Evolutionary conservation across 2,113 vertebrate genomes (phyloP), one percentile per base, ranked within the genome.

Genomic region (Ageneiosus marmoratus): DNA sequence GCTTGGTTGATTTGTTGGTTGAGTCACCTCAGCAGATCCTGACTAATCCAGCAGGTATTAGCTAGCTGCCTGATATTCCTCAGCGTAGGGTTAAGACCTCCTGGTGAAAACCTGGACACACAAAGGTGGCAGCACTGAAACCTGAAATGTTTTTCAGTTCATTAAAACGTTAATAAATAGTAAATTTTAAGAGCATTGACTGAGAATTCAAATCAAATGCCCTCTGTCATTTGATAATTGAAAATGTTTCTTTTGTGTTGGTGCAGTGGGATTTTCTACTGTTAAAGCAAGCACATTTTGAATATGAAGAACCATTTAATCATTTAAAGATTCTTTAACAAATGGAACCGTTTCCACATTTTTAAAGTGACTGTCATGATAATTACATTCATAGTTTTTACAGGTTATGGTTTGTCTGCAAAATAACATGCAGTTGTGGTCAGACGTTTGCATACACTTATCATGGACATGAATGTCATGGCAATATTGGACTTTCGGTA

Each of bases 41-140:
- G 11, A 10, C 5, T 88, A 88, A 88, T 84, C 85, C 65, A 37
- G 62, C 27, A 79, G 73, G 80, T 55, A 82, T 83, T 62, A 88
- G 83, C 55, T 15, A 50, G 20, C 83, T 79, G 69, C 62, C 77
- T 41, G 85, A 65, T 80, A 86, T 82, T 80, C 63, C 69, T 46
- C 75, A 70, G 56, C 74, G 50, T 75, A 69, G 32, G 37, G 63
- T 58, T 32, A 56, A 41, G 48, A 58, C 53, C 74, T 46, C 65
- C 29, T 75, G 58, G n/a, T 29, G 20, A 67, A 44, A 16, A 32
- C 20, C 13, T 41, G 29, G 62, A 9, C 32, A 37, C 3, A 10
- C 20, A 22, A 10, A 37, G 18, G 63, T 22, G 15, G 29, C 13
- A 63, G 60, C 27, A 63, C 60, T 63, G 27, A 67, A 37, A 37